These are phyloP conservation scores for Myotis lucifugus DNA, from an alignment of 2,113 vertebrate species.

Conservation along the genomic window DNA sequence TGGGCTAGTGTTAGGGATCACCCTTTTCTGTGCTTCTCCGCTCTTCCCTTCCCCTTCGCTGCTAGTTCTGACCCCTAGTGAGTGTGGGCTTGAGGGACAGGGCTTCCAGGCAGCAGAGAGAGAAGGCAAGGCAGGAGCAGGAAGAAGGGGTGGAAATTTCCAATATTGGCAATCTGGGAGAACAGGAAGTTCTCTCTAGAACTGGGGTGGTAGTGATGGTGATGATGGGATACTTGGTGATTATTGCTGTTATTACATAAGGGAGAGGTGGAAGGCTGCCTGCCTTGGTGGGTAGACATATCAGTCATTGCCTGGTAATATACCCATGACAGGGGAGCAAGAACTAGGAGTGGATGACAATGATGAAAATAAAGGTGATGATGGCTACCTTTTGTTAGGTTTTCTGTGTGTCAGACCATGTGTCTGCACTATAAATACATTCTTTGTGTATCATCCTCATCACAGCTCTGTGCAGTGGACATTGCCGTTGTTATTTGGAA, in stretches of 20 bases:
- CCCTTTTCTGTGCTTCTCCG: background rate
- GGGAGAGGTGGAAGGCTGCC: background rate
- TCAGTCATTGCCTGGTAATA: background rate
- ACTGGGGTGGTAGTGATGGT: background rate
- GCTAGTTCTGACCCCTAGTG: background rate
- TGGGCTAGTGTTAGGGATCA: background rate
- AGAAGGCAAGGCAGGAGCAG: background rate
- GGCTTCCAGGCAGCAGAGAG: background rate
- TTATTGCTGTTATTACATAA: background rate
- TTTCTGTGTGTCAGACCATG: background rate
- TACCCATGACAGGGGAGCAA: background rate
- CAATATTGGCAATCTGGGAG: background rate
- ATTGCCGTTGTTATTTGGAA: background rate
- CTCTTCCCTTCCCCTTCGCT: background rate
- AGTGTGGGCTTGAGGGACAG: background rate
- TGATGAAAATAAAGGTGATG: background rate
- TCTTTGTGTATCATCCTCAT: background rate
- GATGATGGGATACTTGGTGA: background rate
- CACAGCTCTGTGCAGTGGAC: background rate
- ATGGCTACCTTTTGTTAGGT: background rate
- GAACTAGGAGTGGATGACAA: background rate
- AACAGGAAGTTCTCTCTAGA: background rate
- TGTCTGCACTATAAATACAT: background rate
- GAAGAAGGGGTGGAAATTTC: background rate
- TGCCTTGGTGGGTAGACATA: background rate